Base-by-base conservation (phyloP, 2,113 vertebrate genomes). In the Proteles cristata region DNA sequence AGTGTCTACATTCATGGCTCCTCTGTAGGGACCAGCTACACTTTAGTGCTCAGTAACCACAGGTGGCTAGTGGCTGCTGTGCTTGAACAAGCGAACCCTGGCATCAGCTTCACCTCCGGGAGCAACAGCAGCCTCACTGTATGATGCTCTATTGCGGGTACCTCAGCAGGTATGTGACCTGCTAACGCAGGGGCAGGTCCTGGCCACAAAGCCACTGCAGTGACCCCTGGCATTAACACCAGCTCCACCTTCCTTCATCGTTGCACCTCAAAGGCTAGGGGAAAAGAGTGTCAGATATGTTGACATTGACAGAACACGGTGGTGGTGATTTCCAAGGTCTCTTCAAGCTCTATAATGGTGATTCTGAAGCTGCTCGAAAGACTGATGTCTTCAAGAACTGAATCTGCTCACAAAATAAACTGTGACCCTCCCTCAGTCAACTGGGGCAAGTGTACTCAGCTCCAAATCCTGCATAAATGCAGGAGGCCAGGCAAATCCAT, bases 41-140 rank as follows among this genome's bases (percentile, higher is more conserved):
- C 25, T 61, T 33, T 26, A 8, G 5, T n/a, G 16, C 35, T 85
- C 15, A 55, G 31, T 48, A 35, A 43, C 50, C 26, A 16, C 25
- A 58, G 1, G 21, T 33, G 43, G 31, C 23, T 9, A 48, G 35
- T 0, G 25, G 2, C 68, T 69, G 8, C 68, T 2, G 0, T 21
- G 12, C 2, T 33, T 33, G 26, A 35, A 12, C 26, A 0, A 39
- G 45, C 0, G 0, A 33, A 17, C 19, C 3, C 23, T 61, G 8
- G 4, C 4, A 8, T 35, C n/a, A 10, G 7, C 33, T 11, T 81
- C 31, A 16, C 28, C 31, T 11, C 11, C 14, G 35, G 71, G 11
- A 25, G 8, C 4, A 7, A 15, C 2, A n/a, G 77, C 15, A 25
- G 9, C 19, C 35, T 90, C 15, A 12, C 17, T 12, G 43, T 69